Percentiles rank a stretch among this genome's conserved stretches.
Evolutionary conservation across 2,113 vertebrate species (phyloP).

Genomic region (Pleuronectes platessa): DNA sequence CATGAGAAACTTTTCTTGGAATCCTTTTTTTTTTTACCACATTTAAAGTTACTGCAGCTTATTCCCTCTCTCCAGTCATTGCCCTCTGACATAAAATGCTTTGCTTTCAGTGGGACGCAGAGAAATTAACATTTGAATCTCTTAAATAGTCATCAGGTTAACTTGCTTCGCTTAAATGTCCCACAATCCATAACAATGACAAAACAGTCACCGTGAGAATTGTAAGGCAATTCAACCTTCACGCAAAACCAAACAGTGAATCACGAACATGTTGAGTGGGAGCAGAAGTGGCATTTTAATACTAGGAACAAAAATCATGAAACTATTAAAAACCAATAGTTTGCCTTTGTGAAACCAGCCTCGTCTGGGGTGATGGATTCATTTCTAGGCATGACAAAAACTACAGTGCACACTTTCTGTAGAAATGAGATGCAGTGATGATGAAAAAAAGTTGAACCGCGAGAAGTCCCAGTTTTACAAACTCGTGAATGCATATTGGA

Average conservation of each 20-base stretch:
- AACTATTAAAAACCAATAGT: not conserved
- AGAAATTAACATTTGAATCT: too few species aligned
- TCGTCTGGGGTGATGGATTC: not conserved
- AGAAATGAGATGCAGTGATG: slow-evolving; percentile 9
- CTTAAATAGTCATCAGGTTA: too few species aligned
- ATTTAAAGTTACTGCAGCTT: not conserved
- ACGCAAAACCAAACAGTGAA: not conserved
- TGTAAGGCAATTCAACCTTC: not conserved
- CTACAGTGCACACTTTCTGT: not conserved
- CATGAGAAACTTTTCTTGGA: not conserved
- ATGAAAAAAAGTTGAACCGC: slow-evolving; percentile 18
- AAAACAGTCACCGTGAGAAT: not conserved
- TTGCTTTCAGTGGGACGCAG: not conserved
- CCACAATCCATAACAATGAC: too few species aligned
- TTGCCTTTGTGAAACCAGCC: not conserved
- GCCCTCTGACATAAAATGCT: not conserved
- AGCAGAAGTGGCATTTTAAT: too few species aligned
- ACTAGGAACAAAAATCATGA: not conserved
- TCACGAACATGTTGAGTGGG: not conserved
- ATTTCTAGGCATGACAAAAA: not conserved
- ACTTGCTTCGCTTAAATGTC: too few species aligned
- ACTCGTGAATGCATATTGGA: slow-evolving; percentile 22
- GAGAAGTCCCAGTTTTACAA: not conserved
- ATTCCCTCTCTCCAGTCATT: too few species aligned
- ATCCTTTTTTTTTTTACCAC: too few species aligned